Percentiles rank a stretch among this genome's conserved stretches.
phyloP scores from a whole-genome alignment of 2,113 vertebrate genomes.

The Strix uralensis region DNA sequence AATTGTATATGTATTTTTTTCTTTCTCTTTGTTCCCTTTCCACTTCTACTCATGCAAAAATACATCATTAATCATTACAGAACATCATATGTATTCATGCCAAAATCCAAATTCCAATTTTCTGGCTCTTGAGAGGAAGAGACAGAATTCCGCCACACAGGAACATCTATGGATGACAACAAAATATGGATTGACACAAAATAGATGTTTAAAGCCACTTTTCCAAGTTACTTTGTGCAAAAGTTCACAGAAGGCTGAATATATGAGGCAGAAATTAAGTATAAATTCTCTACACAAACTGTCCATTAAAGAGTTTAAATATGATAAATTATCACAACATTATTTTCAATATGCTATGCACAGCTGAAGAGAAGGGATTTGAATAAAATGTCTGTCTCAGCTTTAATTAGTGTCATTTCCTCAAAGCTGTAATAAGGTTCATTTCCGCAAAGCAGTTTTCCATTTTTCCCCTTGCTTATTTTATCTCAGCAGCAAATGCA shows the following conservation, averaged over 20 bases:
- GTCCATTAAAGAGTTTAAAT: neutral
- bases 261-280: neutral
- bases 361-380: constrained; percentile 12
- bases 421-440: constrained; percentile 34
- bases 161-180: neutral
- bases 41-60: neutral
- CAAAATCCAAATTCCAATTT: neutral
- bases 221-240: neutral
- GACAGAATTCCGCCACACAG: neutral
- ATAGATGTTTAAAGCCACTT: neutral
- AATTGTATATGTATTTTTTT: neutral
- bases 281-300: neutral
- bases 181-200: neutral
- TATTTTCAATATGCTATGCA: constrained; percentile 13
- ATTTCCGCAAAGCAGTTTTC: constrained; percentile 1
- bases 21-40: neutral
- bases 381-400: constrained; percentile 25
- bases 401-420: constrained; percentile 41
- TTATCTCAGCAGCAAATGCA: constrained; percentile 12
- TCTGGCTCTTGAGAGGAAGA: neutral
- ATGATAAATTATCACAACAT: neutral
- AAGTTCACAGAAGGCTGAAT: neutral
- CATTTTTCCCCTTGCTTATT: constrained; percentile 19
- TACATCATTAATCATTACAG: neutral
- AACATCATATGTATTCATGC: neutral